Evolutionary conservation across 2,888 invertebrate species (phyloP).

Genomic region (Pimpla rufipes): DNA sequence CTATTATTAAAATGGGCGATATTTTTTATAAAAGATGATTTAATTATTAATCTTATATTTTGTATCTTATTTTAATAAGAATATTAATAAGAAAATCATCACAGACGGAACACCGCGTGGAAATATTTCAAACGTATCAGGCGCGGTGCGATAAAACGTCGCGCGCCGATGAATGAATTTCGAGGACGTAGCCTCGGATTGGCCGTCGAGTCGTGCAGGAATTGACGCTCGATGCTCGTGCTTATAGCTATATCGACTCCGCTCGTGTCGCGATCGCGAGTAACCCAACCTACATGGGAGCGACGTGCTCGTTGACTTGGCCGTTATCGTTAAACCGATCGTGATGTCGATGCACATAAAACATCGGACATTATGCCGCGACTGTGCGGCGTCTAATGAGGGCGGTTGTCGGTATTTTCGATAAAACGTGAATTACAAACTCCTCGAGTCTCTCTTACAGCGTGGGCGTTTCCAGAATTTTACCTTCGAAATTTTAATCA

Average conservation of each 20-base stretch:
- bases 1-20: too few relatives aligned
- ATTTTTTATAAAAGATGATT: too few relatives aligned
- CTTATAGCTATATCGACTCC: too few relatives aligned
- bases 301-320: constrained; percentile 1
- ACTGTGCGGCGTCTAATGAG: constrained; percentile 2
- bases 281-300: constrained; percentile 24
- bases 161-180: constrained; percentile 4
- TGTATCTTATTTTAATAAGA: too few relatives aligned
- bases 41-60: too few relatives aligned
- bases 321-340: constrained; percentile 13
- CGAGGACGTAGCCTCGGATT: constrained; percentile 3
- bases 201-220: constrained; percentile 1
- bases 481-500: background rate
- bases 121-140: background rate
- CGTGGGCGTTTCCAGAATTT: background rate
- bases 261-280: background rate
- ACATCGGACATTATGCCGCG: background rate
- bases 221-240: constrained; percentile 11
- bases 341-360: constrained; percentile 20
- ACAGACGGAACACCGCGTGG: background rate
- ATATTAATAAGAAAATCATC: background rate
- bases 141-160: background rate
- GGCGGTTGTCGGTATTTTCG: background rate
- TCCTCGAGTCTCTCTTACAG: background rate
- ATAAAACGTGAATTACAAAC: constrained; percentile 10